Conservation (phyloP, 2,797 vertebrate genomes). For the Hippopotamyrus pictus region DNA sequence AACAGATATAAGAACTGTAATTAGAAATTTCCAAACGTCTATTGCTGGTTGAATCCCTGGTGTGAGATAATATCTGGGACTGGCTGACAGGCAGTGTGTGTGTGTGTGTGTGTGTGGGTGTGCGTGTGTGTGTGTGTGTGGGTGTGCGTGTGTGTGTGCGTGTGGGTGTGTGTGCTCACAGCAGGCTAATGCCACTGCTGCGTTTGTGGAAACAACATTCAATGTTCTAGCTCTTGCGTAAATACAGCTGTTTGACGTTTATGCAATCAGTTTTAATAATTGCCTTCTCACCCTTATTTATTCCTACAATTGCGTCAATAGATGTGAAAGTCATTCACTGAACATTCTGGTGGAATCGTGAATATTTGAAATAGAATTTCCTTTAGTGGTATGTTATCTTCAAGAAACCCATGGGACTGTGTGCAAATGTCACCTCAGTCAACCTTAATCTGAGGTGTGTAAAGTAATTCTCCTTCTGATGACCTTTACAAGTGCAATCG, state of each 20-base stretch:
- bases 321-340: background rate
- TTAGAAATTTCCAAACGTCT: background rate
- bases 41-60: background rate
- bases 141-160: background rate
- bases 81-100: background rate
- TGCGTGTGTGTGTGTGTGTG: background rate
- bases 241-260: background rate
- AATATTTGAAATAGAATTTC: background rate
- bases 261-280: background rate
- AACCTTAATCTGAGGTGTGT: background rate
- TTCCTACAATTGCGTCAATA: background rate
- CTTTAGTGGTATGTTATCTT: background rate
- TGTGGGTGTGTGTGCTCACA: background rate
- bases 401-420: too few relatives aligned
- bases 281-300: background rate
- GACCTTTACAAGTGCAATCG: background rate
- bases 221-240: background rate
- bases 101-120: background rate
- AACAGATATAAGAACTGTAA: background rate
- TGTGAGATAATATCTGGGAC: background rate
- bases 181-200: background rate
- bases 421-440: background rate
- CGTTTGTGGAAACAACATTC: background rate
- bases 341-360: background rate
- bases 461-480: background rate